Base-by-base conservation (phyloP, 2,113 vertebrate species). In the Aspiorhynchus laticeps region DNA sequence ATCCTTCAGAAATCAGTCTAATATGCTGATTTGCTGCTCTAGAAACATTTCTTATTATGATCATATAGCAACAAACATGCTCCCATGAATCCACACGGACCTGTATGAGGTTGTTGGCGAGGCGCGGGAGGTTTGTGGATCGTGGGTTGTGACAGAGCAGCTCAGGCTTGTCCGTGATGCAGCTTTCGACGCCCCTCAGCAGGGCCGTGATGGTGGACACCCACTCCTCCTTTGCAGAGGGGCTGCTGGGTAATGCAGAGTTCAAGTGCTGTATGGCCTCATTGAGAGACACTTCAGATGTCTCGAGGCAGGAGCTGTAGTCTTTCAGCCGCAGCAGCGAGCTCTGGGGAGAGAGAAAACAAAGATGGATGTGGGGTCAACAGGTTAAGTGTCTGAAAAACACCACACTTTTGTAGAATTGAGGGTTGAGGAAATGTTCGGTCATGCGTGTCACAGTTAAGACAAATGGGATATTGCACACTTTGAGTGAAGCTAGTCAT, bases 71-170 rank as follows among this genome's bases (percentile, higher is more conserved):
- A 21, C 33, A 71, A 71, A 41, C 69, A 6, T 1, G 8, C 69
- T 14, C 74, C 5, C 56, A 12, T 59, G 81, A 56, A 69, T 69
- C 56, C 33, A 38, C 38, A 36, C 61, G 59, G 5, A 99, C 98
- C 98, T 99, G 98, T 89, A 99, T 98, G 53, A 99, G 95, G 93
- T 98, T 99, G 93, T 90, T 98, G 81, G 97, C 96, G 56, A 99
- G 94, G 3, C 98, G 95, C 41, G 95, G 87, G 0, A 98, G 94
- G 89, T 95, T 95, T 0, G 95, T 93, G 15, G 94, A 91, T 6
- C 95, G 89, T 1, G 95, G 93, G 0, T 94, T 83, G 2, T 95
- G 96, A 78, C 90, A 93, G 5, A 98, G 93, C 89, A 97, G 93
- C 77, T 90, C 91, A 4, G 71, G 86, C 24, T 97, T 94, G 31